Evolutionary conservation across 2,113 vertebrate species (phyloP), one percentile per base, ranked within the genome.

Genomic region (Heterochromis multidens): DNA sequence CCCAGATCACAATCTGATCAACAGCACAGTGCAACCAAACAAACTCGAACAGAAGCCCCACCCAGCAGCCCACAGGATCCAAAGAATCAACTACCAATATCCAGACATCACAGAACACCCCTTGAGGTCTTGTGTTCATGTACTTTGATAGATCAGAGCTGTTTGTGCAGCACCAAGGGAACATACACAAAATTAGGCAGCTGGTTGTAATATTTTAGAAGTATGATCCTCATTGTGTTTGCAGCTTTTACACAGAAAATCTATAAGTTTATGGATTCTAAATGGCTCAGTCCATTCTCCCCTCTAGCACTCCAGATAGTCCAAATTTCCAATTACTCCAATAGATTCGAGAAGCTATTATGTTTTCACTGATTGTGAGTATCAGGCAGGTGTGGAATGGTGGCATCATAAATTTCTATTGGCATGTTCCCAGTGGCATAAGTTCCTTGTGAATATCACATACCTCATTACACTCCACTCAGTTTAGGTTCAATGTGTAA

Each of bases 401-500:
- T 74, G 89, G 84, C 87, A 83, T 93, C 89, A 79, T 83, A 83
- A 79, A 90, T 92, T 93, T 91, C 79, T 79, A 77, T 29, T 83
- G 90, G 81, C 88, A 25, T 33, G 31, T 43, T 88, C 90, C 93
- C 91, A 87, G 12, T 82, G 93, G 94, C 92, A 84, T 35, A 84
- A 89, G 93, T 93, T 93, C 90, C 87, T 86, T 56, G 86, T 85
- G 91, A 93, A 91, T 90, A 92, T 94, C 91, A 90, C 89, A 94
- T 88, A 91, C 58, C 94, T 94, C 93, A 94, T 94, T 93, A 94
- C 33, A 86, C 90, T 93, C 87, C 86, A 85, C 87, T 93, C 89
- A 87, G 86, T 90, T 92, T 91, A 92, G 92, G 91, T 93, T 92
- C 88, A 86, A 74, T 83, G 94, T 94, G 94, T 94, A 95, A 95